A percentile compares a stretch with the other conserved stretches of the same genome.
Evolutionary conservation across 2,113 vertebrate species (phyloP).

Genomic region (Camelus bactrianus): DNA sequence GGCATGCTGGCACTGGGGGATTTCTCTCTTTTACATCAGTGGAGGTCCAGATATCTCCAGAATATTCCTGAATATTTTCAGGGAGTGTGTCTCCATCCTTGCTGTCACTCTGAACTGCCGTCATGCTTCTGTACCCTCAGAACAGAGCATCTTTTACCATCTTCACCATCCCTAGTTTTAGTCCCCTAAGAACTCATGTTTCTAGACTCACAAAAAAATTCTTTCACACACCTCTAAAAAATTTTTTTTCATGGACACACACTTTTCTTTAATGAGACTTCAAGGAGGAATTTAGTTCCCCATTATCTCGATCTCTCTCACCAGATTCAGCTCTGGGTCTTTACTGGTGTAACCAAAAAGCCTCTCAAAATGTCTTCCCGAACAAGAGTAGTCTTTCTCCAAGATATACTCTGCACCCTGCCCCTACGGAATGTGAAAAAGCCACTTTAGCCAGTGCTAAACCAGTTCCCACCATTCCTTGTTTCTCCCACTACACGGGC

Average conservation of each 20-base stretch:
- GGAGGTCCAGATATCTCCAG: background rate
- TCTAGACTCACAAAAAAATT: background rate
- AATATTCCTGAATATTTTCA: background rate
- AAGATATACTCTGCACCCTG: background rate
- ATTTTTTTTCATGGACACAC: background rate
- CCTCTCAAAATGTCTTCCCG: background rate
- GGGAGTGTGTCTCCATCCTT: background rate
- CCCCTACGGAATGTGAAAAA: background rate
- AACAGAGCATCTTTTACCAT: background rate
- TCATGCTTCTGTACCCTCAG: background rate
- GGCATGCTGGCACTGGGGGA: background rate
- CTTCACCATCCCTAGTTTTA: background rate
- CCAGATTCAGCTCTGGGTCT: background rate
- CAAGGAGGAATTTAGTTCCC: background rate
- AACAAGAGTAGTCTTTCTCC: background rate
- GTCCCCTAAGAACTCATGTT: background rate
- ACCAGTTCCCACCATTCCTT: too few relatives aligned
- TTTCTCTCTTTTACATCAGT: background rate
- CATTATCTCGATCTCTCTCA: background rate
- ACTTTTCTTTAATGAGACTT: slow-evolving; percentile 8
- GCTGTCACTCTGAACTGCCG: background rate
- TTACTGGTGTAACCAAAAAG: slow-evolving; percentile 8
- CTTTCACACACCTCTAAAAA: background rate
- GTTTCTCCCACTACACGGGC: background rate
- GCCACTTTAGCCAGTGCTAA: background rate